Base-by-base conservation (phyloP, 2,888 invertebrate genomes). In the Smittia sp. region DNA sequence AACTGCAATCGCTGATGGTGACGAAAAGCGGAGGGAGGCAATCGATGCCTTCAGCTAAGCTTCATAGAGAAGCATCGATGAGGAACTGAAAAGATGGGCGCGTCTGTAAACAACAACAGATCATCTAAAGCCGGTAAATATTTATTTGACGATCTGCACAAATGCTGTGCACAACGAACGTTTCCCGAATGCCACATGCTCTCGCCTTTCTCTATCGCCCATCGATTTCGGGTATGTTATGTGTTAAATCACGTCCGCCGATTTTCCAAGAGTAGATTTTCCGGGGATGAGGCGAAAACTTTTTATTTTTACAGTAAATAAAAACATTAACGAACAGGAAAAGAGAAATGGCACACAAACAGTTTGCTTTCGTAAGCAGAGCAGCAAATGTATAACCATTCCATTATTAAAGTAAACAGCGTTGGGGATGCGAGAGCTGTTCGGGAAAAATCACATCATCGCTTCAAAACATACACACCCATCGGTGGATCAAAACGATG, bases 221-320 rank as follows among this genome's bases (percentile, higher is more conserved):
- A 22, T 58, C 24, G 22, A 58, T 22, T 58, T 46, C 13, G 27
- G 39, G 7, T 41, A 3, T 3, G n/a, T 20, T 20, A 13, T 46
- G 68, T 68, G 68, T 46, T 68, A 68, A 68, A 68, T 46, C 68
- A 68, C 68, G 68, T 68, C 46, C 38, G 22, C 22, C n/a, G 46
- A 46, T 68, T 46, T 38, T 32, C 13, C 32, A 15, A 32, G 22
- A 18, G 32, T 18, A 11, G 39, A 39, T 38, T 27, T 66, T n/a
- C 25, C 25, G n/a, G 15, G 11, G 9, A 24, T 9, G 20, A 22
- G 39, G 25, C 18, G 68, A 25, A 20, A 68, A 3, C 13, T 39
- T 41, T 68, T 46, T n/a, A 46, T 68, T 68, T 46, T n/a, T 24
- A 68, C 41, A 68, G 68, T 68, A 68, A 68, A 68, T 68, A 68